Evolutionary conservation across 2,113 vertebrate genomes (phyloP).

Genomic region (Apistogramma diplotaenia): DNA sequence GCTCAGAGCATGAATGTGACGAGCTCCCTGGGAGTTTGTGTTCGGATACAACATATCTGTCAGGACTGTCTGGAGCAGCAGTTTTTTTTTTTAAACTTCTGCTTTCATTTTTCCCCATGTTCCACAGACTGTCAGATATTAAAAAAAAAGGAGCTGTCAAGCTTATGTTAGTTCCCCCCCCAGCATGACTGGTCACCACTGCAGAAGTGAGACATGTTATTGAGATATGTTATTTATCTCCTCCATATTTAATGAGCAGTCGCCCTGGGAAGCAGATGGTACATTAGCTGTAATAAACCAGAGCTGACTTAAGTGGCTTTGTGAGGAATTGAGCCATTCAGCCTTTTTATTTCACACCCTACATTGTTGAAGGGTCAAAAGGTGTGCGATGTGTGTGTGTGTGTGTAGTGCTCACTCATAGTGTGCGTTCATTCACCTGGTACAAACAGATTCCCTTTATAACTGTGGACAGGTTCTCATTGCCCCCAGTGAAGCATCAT

Average conservation of each 20-base stretch:
- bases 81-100: background rate
- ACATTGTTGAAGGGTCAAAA: conserved; percentile 13
- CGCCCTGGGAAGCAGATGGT: conserved; percentile 70
- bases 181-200: conserved; percentile 11
- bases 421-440: conserved; percentile 3
- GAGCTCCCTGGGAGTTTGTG: background rate
- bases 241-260: conserved; percentile 73
- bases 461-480: conserved; percentile 51
- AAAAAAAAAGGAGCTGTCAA: conserved; percentile 3
- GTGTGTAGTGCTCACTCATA: background rate
- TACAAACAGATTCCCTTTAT: conserved; percentile 43
- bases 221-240: conserved; percentile 69
- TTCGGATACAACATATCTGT: conserved; percentile 22
- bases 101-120: background rate
- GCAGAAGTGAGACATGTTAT: conserved; percentile 58
- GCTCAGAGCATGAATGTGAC: background rate
- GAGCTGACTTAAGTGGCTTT: conserved; percentile 61
- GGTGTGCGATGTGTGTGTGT: conserved; percentile 15
- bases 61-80: background rate
- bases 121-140: background rate
- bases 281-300: conserved; percentile 71
- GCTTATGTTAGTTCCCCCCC: background rate
- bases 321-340: conserved; percentile 16
- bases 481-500: conserved; percentile 44
- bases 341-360: background rate